phyloP scores from a whole-genome alignment of 2,113 vertebrate genomes.

The Pelvicachromis taeniatus region DNA sequence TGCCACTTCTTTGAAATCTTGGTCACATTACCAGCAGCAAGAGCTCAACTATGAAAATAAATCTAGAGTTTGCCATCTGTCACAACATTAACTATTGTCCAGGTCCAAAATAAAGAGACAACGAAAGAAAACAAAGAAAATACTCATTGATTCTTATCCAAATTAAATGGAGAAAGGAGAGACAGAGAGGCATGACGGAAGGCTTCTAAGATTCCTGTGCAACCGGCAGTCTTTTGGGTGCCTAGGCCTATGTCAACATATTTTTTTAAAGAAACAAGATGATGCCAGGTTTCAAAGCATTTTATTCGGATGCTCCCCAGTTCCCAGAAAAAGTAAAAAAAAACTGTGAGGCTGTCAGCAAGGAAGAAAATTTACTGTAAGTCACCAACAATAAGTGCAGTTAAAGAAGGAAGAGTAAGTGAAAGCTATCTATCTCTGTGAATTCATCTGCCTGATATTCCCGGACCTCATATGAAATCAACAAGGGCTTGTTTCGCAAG shows the following conservation, averaged over 20 bases:
- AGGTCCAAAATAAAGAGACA: conserved; percentile 8
- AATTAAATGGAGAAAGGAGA: conserved; percentile 52
- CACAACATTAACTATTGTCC: conserved; percentile 46
- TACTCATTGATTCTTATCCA: conserved; percentile 53
- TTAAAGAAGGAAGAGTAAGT: neutral
- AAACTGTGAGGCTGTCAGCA: neutral
- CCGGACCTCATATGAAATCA: conserved; percentile 4
- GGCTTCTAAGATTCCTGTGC: neutral
- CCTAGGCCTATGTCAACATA: neutral
- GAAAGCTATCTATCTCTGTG: neutral
- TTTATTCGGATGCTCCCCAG: neutral
- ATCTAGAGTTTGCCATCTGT: conserved; percentile 66
- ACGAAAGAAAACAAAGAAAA: neutral
- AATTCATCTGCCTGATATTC: neutral
- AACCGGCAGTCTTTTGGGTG: neutral
- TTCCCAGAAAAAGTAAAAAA: neutral
- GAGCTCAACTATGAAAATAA: conserved; percentile 51
- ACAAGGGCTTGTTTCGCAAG: conserved; percentile 4
- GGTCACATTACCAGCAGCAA: conserved; percentile 43
- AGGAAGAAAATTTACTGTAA: neutral
- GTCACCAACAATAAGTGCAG: neutral
- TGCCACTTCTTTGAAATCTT: conserved; percentile 61
- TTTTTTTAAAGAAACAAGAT: neutral
- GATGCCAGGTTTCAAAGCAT: conserved; percentile 1
- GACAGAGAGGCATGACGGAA: neutral